phyloP scores from a whole-genome alignment of 2,113 vertebrate species.

The Ibidorhyncha struthersii region DNA sequence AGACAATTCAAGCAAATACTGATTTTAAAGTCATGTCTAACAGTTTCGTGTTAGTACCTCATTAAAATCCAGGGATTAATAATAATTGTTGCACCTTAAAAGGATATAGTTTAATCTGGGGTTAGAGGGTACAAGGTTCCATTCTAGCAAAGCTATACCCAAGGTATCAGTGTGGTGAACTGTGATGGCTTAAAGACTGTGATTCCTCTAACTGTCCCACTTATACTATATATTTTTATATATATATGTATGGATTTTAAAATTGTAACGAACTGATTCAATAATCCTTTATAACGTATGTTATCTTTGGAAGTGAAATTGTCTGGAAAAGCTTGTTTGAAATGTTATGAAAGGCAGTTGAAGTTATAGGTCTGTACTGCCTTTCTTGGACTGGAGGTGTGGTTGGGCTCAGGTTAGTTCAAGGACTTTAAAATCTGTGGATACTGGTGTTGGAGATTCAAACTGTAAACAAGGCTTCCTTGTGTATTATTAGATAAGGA shows the following conservation, averaged over 20 bases:
- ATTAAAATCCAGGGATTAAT: slow-evolving; percentile 23
- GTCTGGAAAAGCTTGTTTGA: slow-evolving; percentile 1
- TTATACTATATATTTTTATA: not conserved
- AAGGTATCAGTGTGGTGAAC: not conserved
- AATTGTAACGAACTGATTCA: not conserved
- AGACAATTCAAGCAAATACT: not conserved
- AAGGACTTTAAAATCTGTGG: not conserved
- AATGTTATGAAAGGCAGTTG: not conserved
- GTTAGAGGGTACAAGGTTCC: not conserved
- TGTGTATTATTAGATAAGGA: not conserved
- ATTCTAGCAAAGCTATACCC: not conserved
- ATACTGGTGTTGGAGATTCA: not conserved
- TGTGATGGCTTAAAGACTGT: not conserved
- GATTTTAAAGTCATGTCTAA: not conserved
- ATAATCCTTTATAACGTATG: not conserved
- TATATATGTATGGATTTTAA: not conserved
- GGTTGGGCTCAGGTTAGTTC: not conserved
- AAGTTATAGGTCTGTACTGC: not conserved
- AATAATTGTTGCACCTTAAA: slow-evolving; percentile 14
- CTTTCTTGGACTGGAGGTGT: not conserved
- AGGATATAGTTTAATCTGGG: not conserved
- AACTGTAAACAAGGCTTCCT: not conserved
- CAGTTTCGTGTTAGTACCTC: not conserved
- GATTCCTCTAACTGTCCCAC: not conserved
- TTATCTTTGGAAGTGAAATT: not conserved